Conservation (phyloP, 30 jellyfish, hydroid and myxozoan genomes). For the Rhopilema esculentum region DNA sequence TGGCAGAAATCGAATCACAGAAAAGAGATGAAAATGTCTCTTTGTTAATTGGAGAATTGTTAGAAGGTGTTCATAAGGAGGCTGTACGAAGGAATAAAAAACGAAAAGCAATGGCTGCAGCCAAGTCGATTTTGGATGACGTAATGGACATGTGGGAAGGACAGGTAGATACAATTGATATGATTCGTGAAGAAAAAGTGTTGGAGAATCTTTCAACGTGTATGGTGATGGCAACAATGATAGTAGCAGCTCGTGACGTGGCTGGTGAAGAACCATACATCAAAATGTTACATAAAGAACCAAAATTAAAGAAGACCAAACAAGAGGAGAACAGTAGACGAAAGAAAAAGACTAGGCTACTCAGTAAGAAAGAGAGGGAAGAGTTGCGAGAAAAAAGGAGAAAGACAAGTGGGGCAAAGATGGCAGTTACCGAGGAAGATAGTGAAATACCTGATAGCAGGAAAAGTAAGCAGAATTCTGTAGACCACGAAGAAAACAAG, state of each 20-base stretch:
- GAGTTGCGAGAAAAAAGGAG: constrained; percentile 1
- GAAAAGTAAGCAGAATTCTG: not conserved
- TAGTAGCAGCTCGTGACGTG: constrained; percentile 45
- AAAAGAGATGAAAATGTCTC: constrained; percentile 22
- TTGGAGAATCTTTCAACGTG: constrained; percentile 30
- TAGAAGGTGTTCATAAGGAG: constrained; percentile 9
- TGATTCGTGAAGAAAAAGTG: constrained; percentile 39
- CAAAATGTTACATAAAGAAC: constrained; percentile 16
- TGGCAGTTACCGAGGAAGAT: not conserved
- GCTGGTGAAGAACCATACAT: constrained; percentile 25
- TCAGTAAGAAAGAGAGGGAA: not conserved
- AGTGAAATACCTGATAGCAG: not conserved
- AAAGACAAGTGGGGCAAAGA: not conserved
- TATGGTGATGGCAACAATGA: constrained; percentile 43
- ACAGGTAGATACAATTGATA: constrained; percentile 2
- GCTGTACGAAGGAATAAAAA: constrained; percentile 11
- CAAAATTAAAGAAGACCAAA: constrained; percentile 21
- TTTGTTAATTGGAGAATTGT: not conserved
- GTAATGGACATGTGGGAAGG: constrained; percentile 71
- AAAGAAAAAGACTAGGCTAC: not conserved
- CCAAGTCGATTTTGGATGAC: constrained; percentile 29
- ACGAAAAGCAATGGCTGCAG: constrained; percentile 3
- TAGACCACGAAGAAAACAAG: not conserved
- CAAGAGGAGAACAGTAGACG: not conserved
- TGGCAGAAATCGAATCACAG: constrained; percentile 1